Evolutionary conservation across 2,888 invertebrate species (phyloP).

Genomic region (Sinelater perroti): DNA sequence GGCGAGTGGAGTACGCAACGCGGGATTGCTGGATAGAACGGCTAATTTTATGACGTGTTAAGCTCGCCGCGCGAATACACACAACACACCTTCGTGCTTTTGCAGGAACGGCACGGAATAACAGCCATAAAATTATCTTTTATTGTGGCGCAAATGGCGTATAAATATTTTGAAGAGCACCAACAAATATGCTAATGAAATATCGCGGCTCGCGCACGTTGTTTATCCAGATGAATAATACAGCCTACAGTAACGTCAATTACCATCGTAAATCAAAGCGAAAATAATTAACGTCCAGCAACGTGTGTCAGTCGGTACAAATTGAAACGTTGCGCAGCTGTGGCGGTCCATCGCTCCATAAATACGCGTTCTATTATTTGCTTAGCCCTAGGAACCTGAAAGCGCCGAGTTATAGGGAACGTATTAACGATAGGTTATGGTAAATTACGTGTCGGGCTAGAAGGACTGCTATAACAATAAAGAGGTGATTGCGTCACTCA

Average conservation of each 20-base stretch:
- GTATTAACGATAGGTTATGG: not conserved
- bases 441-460: not conserved
- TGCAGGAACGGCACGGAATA: constrained; percentile 6
- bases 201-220: constrained; percentile 17
- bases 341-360: constrained; percentile 18
- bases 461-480: constrained; percentile 1
- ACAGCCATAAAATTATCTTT: constrained; percentile 10
- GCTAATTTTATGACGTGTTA: constrained; percentile 23
- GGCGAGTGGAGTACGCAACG: constrained; percentile 3
- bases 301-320: constrained; percentile 3
- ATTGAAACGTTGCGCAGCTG: constrained; percentile 16
- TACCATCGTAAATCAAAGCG: constrained; percentile 21
- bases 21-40: constrained; percentile 8
- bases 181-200: constrained; percentile 26
- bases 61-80: constrained; percentile 13
- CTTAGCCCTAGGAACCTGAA: constrained; percentile 18
- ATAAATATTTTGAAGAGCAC: constrained; percentile 13
- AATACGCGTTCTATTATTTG: not conserved
- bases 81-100: constrained; percentile 9
- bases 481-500: too few species aligned
- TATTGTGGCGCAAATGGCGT: constrained; percentile 3
- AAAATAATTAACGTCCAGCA: constrained; percentile 14
- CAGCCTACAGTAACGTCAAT: constrained; percentile 16
- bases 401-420: not conserved
- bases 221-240: constrained; percentile 17